Base-by-base conservation (phyloP, 2,888 invertebrate species). In the Zygogramma bicolorata region DNA sequence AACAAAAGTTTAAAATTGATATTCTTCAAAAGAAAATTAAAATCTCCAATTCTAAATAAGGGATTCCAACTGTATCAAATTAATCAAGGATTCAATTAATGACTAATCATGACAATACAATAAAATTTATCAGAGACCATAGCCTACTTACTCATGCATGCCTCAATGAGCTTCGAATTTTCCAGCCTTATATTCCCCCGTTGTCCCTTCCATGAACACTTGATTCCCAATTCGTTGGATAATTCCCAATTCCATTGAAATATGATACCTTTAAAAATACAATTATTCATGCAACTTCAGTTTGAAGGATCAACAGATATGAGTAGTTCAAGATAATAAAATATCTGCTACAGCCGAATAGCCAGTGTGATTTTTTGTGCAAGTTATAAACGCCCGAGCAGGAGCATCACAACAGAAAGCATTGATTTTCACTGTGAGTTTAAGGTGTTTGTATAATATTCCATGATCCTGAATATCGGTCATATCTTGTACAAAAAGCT, bases 401-500 rank as follows among this genome's bases (percentile, higher is more conserved):
- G n/a, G n/a, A n/a, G n/a, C n/a, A n/a, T n/a, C n/a, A n/a, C n/a
- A n/a, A n/a, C n/a, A n/a, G 20, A 49, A 65, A 29, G 29, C 59
- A 59, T 59, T 59, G 13, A 59, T 59, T 8, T 59, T 18, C 1
- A 59, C 59, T 34, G 59, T 8, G 31, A 34, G 29, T 20, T 31
- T 34, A 1, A 59, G 20, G 20, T 59, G 29, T 6, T 34, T 59
- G 8, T 6, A 59, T 59, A 18, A 31, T 15, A 65, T 65, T 7
- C 31, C 65, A 29, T 65, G 29, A 15, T 31, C 29, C 31, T 18
- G 34, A 13, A 65, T 42, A 29, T 65, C 31, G 46, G 25, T 49
- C 65, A 65, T 65, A 29, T 65, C 65, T n/a, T 65, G 31, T 49
- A 65, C 65, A 49, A 42, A 65, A 65, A 29, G 20, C 59, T 59